Evolutionary conservation across 2,888 invertebrate species (phyloP).

Genomic region (Erpobdella octoculata): DNA sequence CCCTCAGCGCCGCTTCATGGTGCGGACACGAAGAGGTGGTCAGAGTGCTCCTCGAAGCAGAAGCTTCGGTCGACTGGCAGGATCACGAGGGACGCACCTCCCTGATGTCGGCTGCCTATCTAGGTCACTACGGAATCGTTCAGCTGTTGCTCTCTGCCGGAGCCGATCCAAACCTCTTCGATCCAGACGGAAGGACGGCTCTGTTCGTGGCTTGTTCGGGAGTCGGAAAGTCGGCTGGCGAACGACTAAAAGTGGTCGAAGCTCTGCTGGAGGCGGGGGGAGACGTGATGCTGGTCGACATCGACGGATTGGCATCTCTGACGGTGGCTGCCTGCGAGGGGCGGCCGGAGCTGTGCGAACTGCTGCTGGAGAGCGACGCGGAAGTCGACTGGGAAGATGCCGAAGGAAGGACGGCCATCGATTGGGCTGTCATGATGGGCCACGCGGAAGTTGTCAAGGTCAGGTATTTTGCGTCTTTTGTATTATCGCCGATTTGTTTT

Average conservation of each 20-base stretch:
- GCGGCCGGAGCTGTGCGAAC: constrained; percentile 63
- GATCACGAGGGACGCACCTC: constrained; percentile 55
- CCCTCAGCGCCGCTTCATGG: constrained; percentile 74
- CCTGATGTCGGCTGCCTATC: constrained; percentile 66
- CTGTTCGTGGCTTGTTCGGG: constrained; percentile 59
- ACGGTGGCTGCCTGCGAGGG: constrained; percentile 52
- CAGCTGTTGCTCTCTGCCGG: constrained; percentile 56
- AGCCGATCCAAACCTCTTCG: constrained; percentile 59
- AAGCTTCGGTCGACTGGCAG: constrained; percentile 52
- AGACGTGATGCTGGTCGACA: constrained; percentile 49
- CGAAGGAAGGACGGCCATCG: constrained; percentile 46
- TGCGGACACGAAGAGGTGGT: constrained; percentile 56
- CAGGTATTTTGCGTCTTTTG: background rate
- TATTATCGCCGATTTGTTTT: background rate
- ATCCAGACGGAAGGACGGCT: constrained; percentile 83
- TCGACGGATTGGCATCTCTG: constrained; percentile 51
- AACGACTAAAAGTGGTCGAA: constrained; percentile 43
- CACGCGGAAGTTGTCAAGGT: constrained; percentile 77
- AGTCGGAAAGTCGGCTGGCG: constrained; percentile 39
- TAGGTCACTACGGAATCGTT: constrained; percentile 57
- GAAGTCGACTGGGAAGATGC: constrained; percentile 78
- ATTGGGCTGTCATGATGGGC: constrained; percentile 69
- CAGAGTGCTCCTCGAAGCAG: constrained; percentile 58
- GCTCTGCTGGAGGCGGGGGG: constrained; percentile 48
- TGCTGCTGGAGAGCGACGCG: constrained; percentile 81